phyloP scores from a whole-genome alignment of 2,113 vertebrate species.

The Peromyscus maniculatus region DNA sequence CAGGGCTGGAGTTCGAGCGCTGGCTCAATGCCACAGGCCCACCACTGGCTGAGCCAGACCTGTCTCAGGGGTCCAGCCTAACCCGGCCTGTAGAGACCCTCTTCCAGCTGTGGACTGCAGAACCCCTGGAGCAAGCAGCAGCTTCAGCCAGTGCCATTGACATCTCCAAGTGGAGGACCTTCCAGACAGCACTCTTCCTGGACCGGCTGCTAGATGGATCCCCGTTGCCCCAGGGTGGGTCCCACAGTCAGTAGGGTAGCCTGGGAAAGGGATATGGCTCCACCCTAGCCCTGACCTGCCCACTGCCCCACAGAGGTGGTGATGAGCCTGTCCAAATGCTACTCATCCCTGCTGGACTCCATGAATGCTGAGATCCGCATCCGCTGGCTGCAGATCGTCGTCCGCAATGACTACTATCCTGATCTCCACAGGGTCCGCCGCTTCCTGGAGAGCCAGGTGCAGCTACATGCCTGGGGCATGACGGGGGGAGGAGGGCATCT shows the following conservation, averaged over 20 bases:
- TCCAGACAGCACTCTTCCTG: constrained; percentile 97
- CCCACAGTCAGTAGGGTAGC: rapidly evolving
- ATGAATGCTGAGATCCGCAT: constrained; percentile 98
- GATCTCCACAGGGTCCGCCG: constrained; percentile 94
- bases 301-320: constrained; percentile 90
- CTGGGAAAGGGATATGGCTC: not conserved
- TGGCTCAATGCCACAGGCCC: constrained; percentile 96
- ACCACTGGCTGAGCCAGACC: constrained; percentile 94
- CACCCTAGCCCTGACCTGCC: not conserved
- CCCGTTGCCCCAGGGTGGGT: constrained; percentile 92
- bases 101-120: constrained; percentile 92
- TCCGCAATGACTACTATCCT: constrained; percentile 94
- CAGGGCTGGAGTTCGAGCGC: constrained; percentile 97
- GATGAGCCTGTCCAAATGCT: constrained; percentile 91
- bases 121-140: constrained; percentile 87
- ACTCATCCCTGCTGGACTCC: constrained; percentile 94
- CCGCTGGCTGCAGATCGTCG: constrained; percentile 97
- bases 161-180: constrained; percentile 96
- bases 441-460: constrained; percentile 97
- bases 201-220: constrained; percentile 95
- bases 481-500: not conserved
- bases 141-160: constrained; percentile 88
- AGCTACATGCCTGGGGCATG: constrained; percentile 7
- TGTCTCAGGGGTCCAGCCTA: constrained; percentile 94
- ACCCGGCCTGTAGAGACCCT: constrained; percentile 93